Conservation (phyloP, 2,797 vertebrate species). For the Arrhamphus sclerolepis region DNA sequence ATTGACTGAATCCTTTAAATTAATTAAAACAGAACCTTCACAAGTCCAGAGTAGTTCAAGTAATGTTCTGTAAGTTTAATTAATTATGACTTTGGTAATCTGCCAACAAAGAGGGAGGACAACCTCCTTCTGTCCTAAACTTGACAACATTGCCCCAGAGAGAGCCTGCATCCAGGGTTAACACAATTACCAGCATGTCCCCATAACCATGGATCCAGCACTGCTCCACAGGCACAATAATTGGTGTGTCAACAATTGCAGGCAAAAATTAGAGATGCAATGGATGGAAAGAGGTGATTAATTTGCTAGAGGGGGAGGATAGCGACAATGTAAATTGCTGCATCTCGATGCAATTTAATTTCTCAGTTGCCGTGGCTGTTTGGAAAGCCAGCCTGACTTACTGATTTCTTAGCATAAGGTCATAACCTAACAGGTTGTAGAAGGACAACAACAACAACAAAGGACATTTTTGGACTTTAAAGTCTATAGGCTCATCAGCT, state of each 20-base stretch:
- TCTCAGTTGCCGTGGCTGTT: constrained; percentile 68
- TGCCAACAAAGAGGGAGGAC: constrained; percentile 65
- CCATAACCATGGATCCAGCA: constrained; percentile 64
- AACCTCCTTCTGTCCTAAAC: constrained; percentile 67
- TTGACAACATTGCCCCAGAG: constrained; percentile 55
- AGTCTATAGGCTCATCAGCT: too few relatives aligned
- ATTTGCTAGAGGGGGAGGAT: constrained; percentile 71
- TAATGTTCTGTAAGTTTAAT: constrained; percentile 68
- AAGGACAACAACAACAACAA: constrained; percentile 69
- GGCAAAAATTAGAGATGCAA: constrained; percentile 66
- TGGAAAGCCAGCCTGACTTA: constrained; percentile 50
- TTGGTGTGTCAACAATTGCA: constrained; percentile 63
- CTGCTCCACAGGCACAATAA: constrained; percentile 71
- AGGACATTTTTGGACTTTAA: constrained; percentile 3
- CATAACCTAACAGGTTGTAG: constrained; percentile 57
- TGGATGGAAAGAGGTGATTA: constrained; percentile 73
- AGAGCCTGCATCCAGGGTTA: constrained; percentile 68
- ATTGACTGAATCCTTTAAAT: constrained; percentile 37
- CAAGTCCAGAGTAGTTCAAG: constrained; percentile 43
- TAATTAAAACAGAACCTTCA: constrained; percentile 59
- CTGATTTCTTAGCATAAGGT: constrained; percentile 64
- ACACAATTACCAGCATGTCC: constrained; percentile 73
- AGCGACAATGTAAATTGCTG: constrained; percentile 75
- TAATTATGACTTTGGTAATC: constrained; percentile 69
- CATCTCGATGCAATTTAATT: constrained; percentile 75